These are phyloP conservation scores for Danaus chrysippus DNA, from an alignment of 2,888 invertebrate genomes.

Conservation along the genomic window DNA sequence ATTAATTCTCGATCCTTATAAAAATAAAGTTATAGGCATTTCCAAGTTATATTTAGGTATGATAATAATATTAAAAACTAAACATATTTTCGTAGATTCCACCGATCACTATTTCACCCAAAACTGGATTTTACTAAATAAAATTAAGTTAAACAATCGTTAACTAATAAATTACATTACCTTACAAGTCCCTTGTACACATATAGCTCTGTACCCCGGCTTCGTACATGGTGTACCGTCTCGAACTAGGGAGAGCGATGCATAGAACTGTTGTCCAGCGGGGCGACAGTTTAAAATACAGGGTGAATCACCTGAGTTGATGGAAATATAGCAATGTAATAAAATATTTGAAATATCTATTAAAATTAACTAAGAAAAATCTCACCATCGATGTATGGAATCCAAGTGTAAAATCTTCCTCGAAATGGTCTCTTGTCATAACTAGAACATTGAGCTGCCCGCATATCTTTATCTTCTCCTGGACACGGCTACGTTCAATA, in stretches of 20 bases:
- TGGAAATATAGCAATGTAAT: neutral
- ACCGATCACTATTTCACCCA: no score
- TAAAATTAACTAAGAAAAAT: conserved; percentile 17
- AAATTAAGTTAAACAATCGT: neutral
- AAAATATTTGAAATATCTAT: neutral
- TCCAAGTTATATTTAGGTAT: no score
- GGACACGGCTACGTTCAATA: conserved; percentile 81
- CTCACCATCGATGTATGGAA: conserved; percentile 87
- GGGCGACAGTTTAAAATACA: conserved; percentile 91
- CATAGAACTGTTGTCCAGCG: conserved; percentile 89
- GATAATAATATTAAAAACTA: no score
- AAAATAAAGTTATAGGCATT: no score
- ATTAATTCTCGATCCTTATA: no score
- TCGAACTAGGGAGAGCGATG: conserved; percentile 87
- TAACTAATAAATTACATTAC: conserved; percentile 69
- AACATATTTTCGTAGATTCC: no score
- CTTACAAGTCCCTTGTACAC: conserved; percentile 90
- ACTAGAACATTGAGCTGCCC: conserved; percentile 85
- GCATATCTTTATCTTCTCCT: conserved; percentile 78
- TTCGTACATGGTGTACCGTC: conserved; percentile 89
- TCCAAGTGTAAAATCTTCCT: conserved; percentile 87
- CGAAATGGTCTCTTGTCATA: conserved; percentile 86
- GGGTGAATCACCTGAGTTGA: conserved; percentile 63
- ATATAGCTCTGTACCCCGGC: conserved; percentile 83
- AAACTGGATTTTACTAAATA: no score